Evolutionary conservation across 92 coral and sea anemone species (phyloP).

Genomic region (Zoanthus sansibaricus): DNA sequence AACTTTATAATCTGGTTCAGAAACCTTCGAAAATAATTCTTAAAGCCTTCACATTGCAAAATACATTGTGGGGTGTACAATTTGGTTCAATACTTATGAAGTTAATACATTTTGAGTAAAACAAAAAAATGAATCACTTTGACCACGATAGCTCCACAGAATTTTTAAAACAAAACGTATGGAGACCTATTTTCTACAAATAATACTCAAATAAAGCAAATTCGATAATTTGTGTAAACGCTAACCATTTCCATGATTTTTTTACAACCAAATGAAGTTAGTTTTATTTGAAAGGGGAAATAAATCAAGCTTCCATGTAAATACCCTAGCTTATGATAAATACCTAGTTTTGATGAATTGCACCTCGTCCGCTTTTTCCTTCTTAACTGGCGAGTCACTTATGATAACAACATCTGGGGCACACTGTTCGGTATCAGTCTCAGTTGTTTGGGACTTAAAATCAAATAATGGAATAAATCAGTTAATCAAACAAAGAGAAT

Average conservation of each 20-base stretch:
- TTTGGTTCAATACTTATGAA: no score
- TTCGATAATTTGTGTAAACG: no score
- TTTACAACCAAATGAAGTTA: neutral
- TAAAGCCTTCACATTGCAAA: neutral
- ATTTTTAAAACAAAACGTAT: no score
- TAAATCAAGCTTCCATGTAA: no score
- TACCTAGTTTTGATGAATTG: conserved; percentile 17
- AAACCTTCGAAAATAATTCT: neutral
- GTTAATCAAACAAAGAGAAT: conserved; percentile 6
- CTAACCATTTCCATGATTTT: neutral
- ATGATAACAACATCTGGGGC: conserved; percentile 19
- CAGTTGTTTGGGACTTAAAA: conserved; percentile 11
- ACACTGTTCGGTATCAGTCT: neutral
- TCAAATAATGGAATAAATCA: conserved; percentile 7
- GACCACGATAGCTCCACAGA: no score
- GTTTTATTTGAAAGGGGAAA: no score
- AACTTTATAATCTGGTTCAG: no score
- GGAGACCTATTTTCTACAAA: no score
- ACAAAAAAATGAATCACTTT: no score
- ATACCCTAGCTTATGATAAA: neutral
- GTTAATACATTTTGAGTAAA: no score
- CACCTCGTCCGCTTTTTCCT: neutral
- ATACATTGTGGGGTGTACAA: no score
- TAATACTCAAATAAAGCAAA: no score
- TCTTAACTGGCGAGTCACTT: conserved; percentile 16